A percentile compares a stretch with the other conserved stretches of the same genome.
phyloP scores from a whole-genome alignment of 2,888 invertebrate genomes.

The Ferrisia virgata region DNA sequence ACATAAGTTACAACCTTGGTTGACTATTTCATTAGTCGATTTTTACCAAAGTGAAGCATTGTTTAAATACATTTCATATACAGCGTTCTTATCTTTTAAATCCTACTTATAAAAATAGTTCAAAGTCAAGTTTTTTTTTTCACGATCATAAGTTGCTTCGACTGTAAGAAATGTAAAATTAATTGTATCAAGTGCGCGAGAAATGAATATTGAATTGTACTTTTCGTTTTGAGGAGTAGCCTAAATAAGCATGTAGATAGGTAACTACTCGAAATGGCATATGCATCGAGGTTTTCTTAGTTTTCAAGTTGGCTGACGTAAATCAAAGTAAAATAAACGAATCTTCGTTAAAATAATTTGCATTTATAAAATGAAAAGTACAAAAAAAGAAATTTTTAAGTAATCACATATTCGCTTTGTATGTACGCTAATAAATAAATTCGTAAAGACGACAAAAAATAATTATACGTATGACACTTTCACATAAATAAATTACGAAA shows the following conservation, averaged over 20 bases:
- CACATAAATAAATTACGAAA: background rate
- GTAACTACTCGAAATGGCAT: too few relatives aligned
- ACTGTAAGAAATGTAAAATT: background rate
- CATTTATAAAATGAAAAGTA: conserved; percentile 22
- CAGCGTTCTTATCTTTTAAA: background rate
- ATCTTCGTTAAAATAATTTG: background rate
- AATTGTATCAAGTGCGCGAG: too few relatives aligned
- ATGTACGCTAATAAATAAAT: background rate
- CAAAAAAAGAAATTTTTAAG: conserved; percentile 21
- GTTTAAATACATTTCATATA: background rate
- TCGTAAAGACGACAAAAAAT: background rate
- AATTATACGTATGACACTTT: background rate
- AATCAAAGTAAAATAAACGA: background rate
- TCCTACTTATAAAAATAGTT: too few relatives aligned
- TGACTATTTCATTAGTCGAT: background rate
- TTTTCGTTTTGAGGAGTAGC: too few relatives aligned
- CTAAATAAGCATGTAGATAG: too few relatives aligned
- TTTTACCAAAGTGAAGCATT: background rate
- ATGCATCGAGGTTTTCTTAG: too few relatives aligned
- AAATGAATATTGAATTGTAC: too few relatives aligned
- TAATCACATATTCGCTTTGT: conserved; percentile 8
- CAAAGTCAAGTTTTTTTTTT: background rate
- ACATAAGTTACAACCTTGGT: background rate
- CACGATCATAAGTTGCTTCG: background rate
- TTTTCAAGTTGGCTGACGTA: background rate